Percentiles rank a stretch among this genome's conserved stretches.
Conservation (phyloP, 2,797 vertebrate genomes). For the Pterois miles region DNA sequence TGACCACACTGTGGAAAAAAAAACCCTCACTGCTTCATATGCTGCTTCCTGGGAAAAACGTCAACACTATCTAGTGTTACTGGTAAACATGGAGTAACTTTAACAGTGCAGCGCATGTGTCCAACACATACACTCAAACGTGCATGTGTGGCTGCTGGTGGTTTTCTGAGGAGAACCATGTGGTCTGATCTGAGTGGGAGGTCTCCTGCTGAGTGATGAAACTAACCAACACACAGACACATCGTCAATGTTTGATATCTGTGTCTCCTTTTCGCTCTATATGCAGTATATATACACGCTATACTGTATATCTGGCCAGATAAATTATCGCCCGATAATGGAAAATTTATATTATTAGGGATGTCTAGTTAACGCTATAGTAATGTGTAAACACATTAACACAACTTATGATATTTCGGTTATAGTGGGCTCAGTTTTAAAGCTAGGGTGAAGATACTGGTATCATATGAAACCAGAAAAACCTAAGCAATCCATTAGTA, state of each 20-base stretch:
- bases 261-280: not conserved
- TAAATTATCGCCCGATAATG: no score
- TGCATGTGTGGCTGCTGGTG: conserved; percentile 34
- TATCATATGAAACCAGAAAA: no score
- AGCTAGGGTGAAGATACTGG: no score
- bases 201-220: conserved; percentile 52
- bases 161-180: conserved; percentile 46
- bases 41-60: conserved; percentile 18
- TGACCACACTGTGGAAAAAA: not conserved
- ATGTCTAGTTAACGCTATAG: no score
- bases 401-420: no score
- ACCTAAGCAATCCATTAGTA: no score
- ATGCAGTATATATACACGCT: no score
- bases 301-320: no score
- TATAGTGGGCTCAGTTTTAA: no score
- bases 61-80: conserved; percentile 10
- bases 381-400: no score
- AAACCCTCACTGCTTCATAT: not conserved
- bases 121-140: conserved; percentile 5
- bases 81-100: conserved; percentile 45
- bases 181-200: conserved; percentile 63
- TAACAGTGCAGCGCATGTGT: not conserved
- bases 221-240: conserved; percentile 33
- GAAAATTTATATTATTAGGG: no score
- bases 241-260: not conserved